Evolutionary conservation across 2,888 invertebrate genomes (phyloP).

Genomic region (Drosophila helvetica): DNA sequence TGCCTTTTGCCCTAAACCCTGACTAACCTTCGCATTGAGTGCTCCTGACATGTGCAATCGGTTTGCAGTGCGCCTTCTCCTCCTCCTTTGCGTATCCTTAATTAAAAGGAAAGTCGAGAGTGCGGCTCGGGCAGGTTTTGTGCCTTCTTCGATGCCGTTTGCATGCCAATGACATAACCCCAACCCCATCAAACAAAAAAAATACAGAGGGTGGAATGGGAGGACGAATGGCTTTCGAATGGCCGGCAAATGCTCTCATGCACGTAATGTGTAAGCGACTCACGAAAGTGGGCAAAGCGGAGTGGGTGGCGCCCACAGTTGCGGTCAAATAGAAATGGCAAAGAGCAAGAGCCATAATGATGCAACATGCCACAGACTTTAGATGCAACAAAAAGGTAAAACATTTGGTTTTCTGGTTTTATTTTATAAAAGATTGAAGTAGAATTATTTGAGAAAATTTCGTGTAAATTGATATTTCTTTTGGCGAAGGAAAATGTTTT

Average conservation of each 20-base stretch:
- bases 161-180: constrained; percentile 57
- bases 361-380: constrained; percentile 29
- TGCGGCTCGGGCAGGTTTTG: constrained; percentile 30
- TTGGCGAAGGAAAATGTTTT: background rate
- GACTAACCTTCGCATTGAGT: constrained; percentile 29
- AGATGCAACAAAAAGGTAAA: no score
- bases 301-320: constrained; percentile 17
- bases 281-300: background rate
- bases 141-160: constrained; percentile 23
- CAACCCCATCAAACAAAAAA: constrained; percentile 18
- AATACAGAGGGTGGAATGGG: background rate
- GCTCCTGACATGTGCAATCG: constrained; percentile 17
- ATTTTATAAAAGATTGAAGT: no score
- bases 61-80: constrained; percentile 6
- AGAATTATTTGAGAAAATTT: background rate
- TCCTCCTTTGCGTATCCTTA: constrained; percentile 23
- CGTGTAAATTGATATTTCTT: background rate
- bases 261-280: constrained; percentile 53
- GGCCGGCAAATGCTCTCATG: constrained; percentile 61
- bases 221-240: background rate
- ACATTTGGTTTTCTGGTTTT: no score
- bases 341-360: constrained; percentile 36
- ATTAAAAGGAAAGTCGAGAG: constrained; percentile 44
- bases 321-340: constrained; percentile 35
- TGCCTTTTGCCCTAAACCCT: constrained; percentile 42